Evolutionary conservation across 53 echinoderm and acorn worm species (phyloP).

Genomic region (Temnopleurus reevesii): DNA sequence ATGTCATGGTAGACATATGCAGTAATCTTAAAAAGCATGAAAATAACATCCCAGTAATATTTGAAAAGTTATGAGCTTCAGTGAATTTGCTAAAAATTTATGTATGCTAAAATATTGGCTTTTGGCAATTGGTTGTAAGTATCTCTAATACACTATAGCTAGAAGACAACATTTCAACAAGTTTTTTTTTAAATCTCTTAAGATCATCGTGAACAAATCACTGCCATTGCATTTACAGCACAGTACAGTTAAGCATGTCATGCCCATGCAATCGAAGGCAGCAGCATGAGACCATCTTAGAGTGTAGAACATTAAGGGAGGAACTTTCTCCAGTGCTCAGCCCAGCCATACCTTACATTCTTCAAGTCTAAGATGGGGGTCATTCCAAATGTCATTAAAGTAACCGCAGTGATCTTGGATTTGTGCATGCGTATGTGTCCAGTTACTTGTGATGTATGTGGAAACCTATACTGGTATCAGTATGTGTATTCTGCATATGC

Average conservation of each 20-base stretch:
- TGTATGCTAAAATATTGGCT: background rate
- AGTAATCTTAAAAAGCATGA: no score
- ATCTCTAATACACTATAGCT: background rate
- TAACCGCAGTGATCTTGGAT: background rate
- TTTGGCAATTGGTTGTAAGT: background rate
- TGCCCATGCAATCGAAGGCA: background rate
- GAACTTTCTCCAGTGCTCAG: background rate
- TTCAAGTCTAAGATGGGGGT: slow-evolving; percentile 47
- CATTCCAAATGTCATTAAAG: slow-evolving; percentile 48
- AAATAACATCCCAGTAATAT: no score
- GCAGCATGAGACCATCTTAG: background rate
- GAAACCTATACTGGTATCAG: no score
- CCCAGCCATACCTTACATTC: slow-evolving; percentile 52
- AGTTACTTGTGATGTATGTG: background rate
- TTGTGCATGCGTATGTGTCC: background rate
- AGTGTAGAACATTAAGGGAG: background rate
- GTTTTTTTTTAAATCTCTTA: no score
- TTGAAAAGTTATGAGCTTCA: no score
- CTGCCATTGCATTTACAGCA: background rate
- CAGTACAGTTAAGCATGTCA: background rate
- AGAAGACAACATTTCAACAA: background rate
- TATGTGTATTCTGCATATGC: no score
- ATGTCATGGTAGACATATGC: no score
- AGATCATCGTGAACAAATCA: no score
- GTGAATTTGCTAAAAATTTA: no score